Base-by-base conservation (phyloP, 37 sponge, comb jelly and placozoan genomes). In the Halichondria panicea region DNA sequence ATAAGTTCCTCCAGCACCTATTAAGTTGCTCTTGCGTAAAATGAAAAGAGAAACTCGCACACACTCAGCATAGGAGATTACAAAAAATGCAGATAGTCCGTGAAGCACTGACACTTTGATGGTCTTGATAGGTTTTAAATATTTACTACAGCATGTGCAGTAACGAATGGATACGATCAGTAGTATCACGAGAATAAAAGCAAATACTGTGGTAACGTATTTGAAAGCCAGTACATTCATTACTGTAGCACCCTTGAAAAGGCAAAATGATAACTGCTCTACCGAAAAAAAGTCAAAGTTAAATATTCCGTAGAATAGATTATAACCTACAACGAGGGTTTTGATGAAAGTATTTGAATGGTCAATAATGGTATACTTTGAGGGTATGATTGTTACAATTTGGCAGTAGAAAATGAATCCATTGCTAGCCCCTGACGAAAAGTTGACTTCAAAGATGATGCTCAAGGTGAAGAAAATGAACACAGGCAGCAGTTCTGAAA, bases 321-420 rank as follows among this genome's bases (percentile, higher is more conserved):
- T 76, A n/a, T 70, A 18, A 42, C 68, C 55, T 11, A 84, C 21
- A 15, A 69, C 9, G 45, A 73, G 59, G 8, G 15, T 12, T 39
- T 61, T n/a, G n/a, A n/a, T 60, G 3, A 77, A 31, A 19, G 35
- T 64, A n/a, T 66, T 22, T 7, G 39, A 27, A 21, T 66, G 18
- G 1, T 45, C 2, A 42, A 48, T 11, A 48, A 15, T 48, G n/a
- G n/a, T n/a, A n/a, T n/a, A n/a, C n/a, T n/a, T n/a, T n/a, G n/a
- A n/a, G n/a, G n/a, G n/a, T n/a, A n/a, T n/a, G n/a, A n/a, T 6
- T 55, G 25, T 9, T 27, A 25, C 22, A n/a, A 75, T 7, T n/a
- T 84, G 84, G 31, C 68, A 48, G 48, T 77, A 84, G 42, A 84
- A 39, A 43, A 84, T 70, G 22, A 76, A 84, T 1, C 84, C 77